Conservation (phyloP, 37 sponge, comb jelly and placozoan genomes). For the Eunapius fragilis region DNA sequence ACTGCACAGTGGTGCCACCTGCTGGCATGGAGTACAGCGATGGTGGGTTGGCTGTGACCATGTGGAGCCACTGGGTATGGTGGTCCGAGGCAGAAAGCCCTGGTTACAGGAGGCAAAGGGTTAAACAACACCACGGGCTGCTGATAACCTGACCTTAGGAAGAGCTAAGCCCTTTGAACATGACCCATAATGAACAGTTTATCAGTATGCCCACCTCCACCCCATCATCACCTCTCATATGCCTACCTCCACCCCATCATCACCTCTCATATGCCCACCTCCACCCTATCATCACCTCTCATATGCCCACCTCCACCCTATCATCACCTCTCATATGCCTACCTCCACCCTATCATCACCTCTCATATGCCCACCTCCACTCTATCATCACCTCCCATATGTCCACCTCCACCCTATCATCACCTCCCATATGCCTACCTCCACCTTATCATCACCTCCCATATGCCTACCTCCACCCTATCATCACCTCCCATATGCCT, state of each 20-base stretch:
- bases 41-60: conserved; percentile 30
- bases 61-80: conserved; percentile 26
- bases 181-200: no score
- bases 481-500: no score
- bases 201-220: conserved; percentile 1
- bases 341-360: no score
- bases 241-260: neutral
- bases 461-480: no score
- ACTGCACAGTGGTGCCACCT: conserved; percentile 8
- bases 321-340: neutral
- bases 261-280: neutral
- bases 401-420: no score
- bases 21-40: conserved; percentile 43
- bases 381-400: no score
- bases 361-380: no score
- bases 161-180: neutral
- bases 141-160: no score
- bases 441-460: no score
- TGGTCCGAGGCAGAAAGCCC: neutral
- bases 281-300: no score
- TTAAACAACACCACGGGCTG: neutral
- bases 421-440: no score
- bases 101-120: neutral
- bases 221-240: neutral
- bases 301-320: neutral